Base-by-base conservation (phyloP, 2,888 invertebrate genomes). In the Drosophila paucipuncta region DNA sequence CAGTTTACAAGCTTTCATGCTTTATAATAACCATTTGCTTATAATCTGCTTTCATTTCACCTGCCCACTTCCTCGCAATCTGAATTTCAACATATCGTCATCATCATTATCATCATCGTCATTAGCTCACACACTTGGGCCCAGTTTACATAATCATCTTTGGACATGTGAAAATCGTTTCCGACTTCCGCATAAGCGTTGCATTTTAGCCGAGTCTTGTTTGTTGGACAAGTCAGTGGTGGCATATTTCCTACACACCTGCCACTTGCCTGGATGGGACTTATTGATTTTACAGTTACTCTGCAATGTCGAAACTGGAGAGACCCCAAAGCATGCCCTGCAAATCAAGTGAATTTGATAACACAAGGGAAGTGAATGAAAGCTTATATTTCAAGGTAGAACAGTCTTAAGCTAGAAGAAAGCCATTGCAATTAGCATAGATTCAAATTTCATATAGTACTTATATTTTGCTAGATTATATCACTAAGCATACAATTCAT, bases 181-280 rank as follows among this genome's bases (percentile, higher is more conserved):
- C 84, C 86, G 85, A 81, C 86, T 85, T 85, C 84, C 86, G 83
- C 77, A 77, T 80, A 58, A 66, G 55, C 54, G 68, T 70, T 70
- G 73, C 64, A 79, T 60, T 37, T 73, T 67, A 41, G 65, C 28
- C 67, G 52, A 43, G n/a, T 52, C 22, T 35, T 33, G 54, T 22
- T 37, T 55, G 54, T 53, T 62, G 68, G 68, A 76, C 68, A 68
- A 73, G 73, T 68, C 72, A 52, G 31, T 67, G 57, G 62, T 67
- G 60, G 59, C 71, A 59, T 67, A 70, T 55, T 62, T 55, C 62
- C 73, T 71, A 54, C 18, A 52, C 53, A 18, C 59, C 28, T 31
- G 4, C 7, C 25, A 30, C 39, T 30, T 31, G 37, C 31, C 2
- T 55, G 31, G 10, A 13, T 41, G 47, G 61, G 33, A 65, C 54